These are phyloP conservation scores for Sminthurides aquaticus DNA, from an alignment of 2,888 invertebrate genomes.

Conservation along the genomic window DNA sequence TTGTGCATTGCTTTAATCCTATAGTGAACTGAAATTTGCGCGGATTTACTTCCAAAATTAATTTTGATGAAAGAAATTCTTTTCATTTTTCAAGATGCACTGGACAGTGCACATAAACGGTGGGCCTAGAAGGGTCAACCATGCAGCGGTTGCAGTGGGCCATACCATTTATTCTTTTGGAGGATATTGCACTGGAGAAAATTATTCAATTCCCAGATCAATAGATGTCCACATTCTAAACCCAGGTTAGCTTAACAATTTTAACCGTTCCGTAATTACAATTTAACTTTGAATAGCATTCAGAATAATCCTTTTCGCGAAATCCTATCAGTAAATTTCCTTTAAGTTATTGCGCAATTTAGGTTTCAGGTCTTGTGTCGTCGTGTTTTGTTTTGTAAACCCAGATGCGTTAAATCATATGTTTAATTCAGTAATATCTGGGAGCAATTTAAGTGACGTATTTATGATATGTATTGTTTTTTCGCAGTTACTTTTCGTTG, in stretches of 20 bases:
- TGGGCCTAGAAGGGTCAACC: slow-evolving; percentile 80
- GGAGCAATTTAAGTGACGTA: background rate
- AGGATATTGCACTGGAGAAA: slow-evolving; percentile 80
- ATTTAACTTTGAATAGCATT: too few species aligned
- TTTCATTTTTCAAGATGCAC: slow-evolving; percentile 52
- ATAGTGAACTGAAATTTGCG: too few species aligned
- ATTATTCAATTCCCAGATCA: slow-evolving; percentile 64
- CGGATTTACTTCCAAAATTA: too few species aligned
- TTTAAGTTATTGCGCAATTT: background rate
- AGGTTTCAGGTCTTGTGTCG: too few species aligned
- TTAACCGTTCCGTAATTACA: background rate
- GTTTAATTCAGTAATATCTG: background rate
- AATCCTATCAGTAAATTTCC: background rate
- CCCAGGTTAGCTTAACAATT: slow-evolving; percentile 54
- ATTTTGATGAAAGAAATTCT: background rate
- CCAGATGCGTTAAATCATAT: too few species aligned
- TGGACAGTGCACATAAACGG: slow-evolving; percentile 83
- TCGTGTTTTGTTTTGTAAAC: too few species aligned
- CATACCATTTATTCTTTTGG: slow-evolving; percentile 82
- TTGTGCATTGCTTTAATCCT: too few species aligned
- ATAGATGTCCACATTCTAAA: slow-evolving; percentile 83
- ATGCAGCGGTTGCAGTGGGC: slow-evolving; percentile 76
- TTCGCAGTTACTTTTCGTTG: slow-evolving; percentile 50
- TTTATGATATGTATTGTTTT: slow-evolving; percentile 8
- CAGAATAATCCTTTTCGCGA: background rate